Base-by-base conservation (phyloP, 1,140 invertebrate genomes). In the Ceratina calcarata region DNA sequence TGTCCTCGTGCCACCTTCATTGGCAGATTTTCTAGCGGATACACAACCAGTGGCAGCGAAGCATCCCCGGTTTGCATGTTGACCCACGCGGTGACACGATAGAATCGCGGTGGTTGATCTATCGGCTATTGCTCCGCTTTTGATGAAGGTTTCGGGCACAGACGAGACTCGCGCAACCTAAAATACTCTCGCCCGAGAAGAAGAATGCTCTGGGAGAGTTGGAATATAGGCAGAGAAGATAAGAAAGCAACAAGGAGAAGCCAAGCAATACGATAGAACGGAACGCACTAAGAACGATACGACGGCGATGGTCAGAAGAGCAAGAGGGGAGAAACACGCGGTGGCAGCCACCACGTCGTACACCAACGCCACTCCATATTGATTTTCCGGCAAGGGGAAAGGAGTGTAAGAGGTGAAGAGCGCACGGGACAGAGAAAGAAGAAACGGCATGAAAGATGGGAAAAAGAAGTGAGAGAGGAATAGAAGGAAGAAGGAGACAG, bases 341-440 rank as follows among this genome's bases (percentile, higher is more conserved):
- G 86, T 87, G 83, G 89, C 87, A 88, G 87, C 90, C 75, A 88
- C 84, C 77, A 86, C 80, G 79, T 86, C 87, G 83, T 83, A 86
- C 73, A 86, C 81, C 81, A 78, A 86, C 85, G 80, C 84, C 78
- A 91, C 90, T 88, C 88, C 89, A 92, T 91, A 92, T 92, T 92
- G 91, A 92, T 92, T 92, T 91, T 92, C 89, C 83, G 84, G 82
- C 64, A 66, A 84, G 51, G 20, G 32, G 68, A 53, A 53, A 32
- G 76, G 60, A 55, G 70, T 68, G 72, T 16, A 57, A 57, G 79
- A 27, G 64, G 80, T 68, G 62, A 65, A 69, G 65, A 82, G 75
- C 68, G 62, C 24, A 45, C 27, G 66, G 64, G 55, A 73, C 68
- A 77, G 51, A 66, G 73, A 72, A 37, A 61, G 24, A 27, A 10